Conservation (phyloP, 2,888 invertebrate species). For the Parnassius apollo region DNA sequence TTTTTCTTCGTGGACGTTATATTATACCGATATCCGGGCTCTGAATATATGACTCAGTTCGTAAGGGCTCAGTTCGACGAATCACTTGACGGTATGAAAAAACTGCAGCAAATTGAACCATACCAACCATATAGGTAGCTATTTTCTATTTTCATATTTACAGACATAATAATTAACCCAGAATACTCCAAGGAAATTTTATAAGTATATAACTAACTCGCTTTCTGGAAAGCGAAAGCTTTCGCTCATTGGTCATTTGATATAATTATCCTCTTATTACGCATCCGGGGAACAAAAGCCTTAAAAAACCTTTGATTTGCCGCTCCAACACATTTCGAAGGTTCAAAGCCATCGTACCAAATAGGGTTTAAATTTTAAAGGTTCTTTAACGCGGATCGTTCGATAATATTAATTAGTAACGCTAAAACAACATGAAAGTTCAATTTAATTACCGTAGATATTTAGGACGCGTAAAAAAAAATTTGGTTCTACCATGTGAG, state of each 20-base stretch:
- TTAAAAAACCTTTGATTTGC: conserved; percentile 76
- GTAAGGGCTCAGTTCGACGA: no score
- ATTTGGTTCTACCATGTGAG: no score
- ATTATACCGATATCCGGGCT: no score
- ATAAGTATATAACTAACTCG: conserved; percentile 1
- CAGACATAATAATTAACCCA: no score
- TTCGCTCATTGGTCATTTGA: conserved; percentile 47
- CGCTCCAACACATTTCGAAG: conserved; percentile 70
- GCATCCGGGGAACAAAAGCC: conserved; percentile 61
- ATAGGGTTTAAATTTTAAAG: conserved; percentile 66
- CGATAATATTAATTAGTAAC: conserved; percentile 30
- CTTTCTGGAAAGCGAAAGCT: conserved; percentile 25
- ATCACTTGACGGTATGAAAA: no score
- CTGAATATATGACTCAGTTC: no score
- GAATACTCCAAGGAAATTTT: conserved; percentile 1
- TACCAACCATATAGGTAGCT: no score
- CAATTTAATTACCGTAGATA: neutral
- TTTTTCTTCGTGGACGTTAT: no score
- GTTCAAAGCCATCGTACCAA: conserved; percentile 66
- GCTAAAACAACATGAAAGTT: conserved; percentile 17
- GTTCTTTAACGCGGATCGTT: conserved; percentile 30
- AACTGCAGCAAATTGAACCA: no score
- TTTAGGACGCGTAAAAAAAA: neutral
- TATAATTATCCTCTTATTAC: conserved; percentile 61
- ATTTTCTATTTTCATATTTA: no score